phyloP scores from a whole-genome alignment of 2,888 invertebrate genomes.

The Protophormia terraenovae region DNA sequence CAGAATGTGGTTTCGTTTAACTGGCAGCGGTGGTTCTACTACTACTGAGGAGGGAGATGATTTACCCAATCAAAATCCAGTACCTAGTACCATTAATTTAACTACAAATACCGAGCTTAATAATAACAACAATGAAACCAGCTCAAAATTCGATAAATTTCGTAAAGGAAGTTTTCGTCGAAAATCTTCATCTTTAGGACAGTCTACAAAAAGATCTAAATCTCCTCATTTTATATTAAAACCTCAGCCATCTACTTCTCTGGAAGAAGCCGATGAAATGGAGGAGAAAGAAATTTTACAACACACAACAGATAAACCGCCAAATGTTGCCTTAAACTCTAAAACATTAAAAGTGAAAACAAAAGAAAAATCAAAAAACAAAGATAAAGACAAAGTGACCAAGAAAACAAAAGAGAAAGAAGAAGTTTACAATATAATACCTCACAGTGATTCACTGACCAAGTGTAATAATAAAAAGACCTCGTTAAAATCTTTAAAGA shows the following conservation, averaged over 20 bases:
- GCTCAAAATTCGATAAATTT: conserved; percentile 72
- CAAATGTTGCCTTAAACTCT: neutral
- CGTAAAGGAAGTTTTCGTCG: conserved; percentile 72
- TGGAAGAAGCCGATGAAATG: conserved; percentile 69
- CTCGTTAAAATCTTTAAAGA: conserved; percentile 72
- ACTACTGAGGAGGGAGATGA: conserved; percentile 43
- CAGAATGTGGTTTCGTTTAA: conserved; percentile 71
- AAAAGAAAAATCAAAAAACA: conserved; percentile 14
- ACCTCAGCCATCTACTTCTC: conserved; percentile 58
- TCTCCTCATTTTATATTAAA: conserved; percentile 70
- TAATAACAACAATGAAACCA: conserved; percentile 49
- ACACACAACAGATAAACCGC: neutral
- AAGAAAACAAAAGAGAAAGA: neutral
- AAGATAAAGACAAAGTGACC: conserved; percentile 1
- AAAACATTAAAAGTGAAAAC: conserved; percentile 8
- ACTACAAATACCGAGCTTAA: neutral
- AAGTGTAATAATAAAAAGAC: conserved; percentile 68
- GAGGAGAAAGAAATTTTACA: conserved; percentile 58
- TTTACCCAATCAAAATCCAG: conserved; percentile 18
- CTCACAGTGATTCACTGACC: conserved; percentile 66
- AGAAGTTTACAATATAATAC: conserved; percentile 6
- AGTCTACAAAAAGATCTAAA: conserved; percentile 71
- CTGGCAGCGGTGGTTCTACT: conserved; percentile 58
- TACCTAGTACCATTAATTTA: neutral
- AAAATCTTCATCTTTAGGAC: conserved; percentile 60